Base-by-base conservation (phyloP, 1,140 invertebrate genomes). In the Drosophila punjabiensis region DNA sequence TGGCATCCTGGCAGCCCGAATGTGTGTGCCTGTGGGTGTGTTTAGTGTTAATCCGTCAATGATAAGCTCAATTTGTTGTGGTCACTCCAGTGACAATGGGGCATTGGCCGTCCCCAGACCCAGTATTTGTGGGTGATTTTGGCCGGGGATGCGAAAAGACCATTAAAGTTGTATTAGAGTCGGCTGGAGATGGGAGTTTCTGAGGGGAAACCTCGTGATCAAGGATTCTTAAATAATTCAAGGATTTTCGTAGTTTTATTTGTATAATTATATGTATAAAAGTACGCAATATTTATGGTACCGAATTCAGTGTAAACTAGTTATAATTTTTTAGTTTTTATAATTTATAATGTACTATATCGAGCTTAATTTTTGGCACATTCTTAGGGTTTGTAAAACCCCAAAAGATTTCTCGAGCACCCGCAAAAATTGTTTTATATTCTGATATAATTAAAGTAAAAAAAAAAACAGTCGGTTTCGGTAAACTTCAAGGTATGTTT, bases 41-140 rank as follows among this genome's bases (percentile, higher is more conserved):
- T 90, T 86, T 87, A 90, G 87, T 90, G 87, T 91, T 90, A 90
- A 90, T 90, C 87, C 87, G 87, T 90, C 87, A 91, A 90, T 91
- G 87, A 90, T 90, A 90, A 90, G 87, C 87, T 90, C 87, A 90
- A 90, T 90, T 90, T 90, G 87, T 83, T 90, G 87, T 88, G 87
- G 87, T 91, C 87, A 90, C 82, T 90, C 59, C 71, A 91, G 67
- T 60, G 86, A 86, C 86, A 86, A 90, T 85, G 79, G 73, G 78
- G 69, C 48, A 52, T 71, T 68, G 5, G 20, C 24, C 43, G 48
- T 39, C 28, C 64, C 43, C 30, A 20, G 59, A 59, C 39, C 62
- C 50, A 70, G 39, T 60, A 58, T 81, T 53, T 81, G 66, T 88
- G 73, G 84, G 69, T 66, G 80, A 68, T 39, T 82, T 52, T 74